phyloP scores from a whole-genome alignment of 2,113 vertebrate species.

The Sterna hirundo region DNA sequence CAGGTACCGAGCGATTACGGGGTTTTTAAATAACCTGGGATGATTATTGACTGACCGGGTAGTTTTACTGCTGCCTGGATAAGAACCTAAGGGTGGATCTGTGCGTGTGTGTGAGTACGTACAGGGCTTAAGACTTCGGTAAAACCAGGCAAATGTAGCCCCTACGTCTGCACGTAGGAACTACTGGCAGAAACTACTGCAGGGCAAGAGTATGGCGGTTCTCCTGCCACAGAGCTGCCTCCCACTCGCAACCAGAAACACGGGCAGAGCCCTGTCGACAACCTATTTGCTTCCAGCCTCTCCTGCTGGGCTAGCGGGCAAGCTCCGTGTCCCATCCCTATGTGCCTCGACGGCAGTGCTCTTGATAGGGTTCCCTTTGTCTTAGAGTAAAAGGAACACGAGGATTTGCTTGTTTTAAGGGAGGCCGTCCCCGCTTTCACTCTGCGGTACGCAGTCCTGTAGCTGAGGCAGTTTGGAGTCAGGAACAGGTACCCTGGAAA shows the following conservation, averaged over 20 bases:
- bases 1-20: not conserved
- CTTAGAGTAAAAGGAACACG: not conserved
- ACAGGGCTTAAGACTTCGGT: not conserved
- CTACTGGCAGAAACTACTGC: not conserved
- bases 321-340: not conserved
- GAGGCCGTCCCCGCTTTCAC: not conserved
- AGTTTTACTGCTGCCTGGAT: not conserved
- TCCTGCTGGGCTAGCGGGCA: not conserved
- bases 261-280: fast-evolving
- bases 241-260: not conserved
- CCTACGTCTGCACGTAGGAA: not conserved
- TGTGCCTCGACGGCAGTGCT: not conserved
- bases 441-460: too few species aligned
- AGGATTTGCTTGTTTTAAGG: not conserved
- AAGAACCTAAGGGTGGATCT: not conserved
- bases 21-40: not conserved
- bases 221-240: not conserved
- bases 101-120: not conserved
- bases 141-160: not conserved
- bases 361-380: not conserved
- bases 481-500: not conserved
- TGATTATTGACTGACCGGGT: not conserved
- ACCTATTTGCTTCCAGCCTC: not conserved
- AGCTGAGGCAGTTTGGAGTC: not conserved
- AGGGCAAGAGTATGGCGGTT: fast-evolving